These are phyloP conservation scores for Festucalex cinctus DNA, from an alignment of 2,113 vertebrate species.

Conservation along the genomic window DNA sequence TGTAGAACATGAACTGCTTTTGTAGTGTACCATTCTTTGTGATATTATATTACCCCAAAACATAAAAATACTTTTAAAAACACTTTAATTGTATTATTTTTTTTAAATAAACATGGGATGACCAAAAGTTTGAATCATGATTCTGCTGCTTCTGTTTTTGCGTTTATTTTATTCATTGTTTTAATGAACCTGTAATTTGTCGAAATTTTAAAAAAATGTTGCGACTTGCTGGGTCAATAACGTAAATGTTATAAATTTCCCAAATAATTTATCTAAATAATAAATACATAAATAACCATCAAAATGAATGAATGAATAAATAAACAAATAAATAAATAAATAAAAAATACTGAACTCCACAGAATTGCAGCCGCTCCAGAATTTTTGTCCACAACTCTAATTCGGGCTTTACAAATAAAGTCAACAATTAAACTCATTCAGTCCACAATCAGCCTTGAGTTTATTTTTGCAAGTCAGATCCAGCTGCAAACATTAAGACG, in stretches of 20 bases:
- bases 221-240: neutral
- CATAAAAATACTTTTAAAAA: too few species aligned
- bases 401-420: neutral
- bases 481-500: constrained; percentile 17
- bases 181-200: neutral
- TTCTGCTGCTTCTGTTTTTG: neutral
- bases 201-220: neutral
- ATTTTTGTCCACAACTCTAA: neutral
- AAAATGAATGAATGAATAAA: too few species aligned
- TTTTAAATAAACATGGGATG: too few species aligned
- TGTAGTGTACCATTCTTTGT: too few species aligned
- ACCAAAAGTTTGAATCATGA: too few species aligned
- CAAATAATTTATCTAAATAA: too few species aligned
- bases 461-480: constrained; percentile 5
- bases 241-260: too few species aligned
- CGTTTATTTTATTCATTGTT: neutral
- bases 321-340: too few species aligned
- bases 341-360: neutral
- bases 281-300: too few species aligned
- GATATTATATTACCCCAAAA: too few species aligned
- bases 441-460: neutral
- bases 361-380: neutral
- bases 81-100: too few species aligned
- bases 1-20: too few species aligned
- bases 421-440: neutral